These are phyloP conservation scores for Cerastoderma edule DNA, from an alignment of 2,888 invertebrate species.

Conservation along the genomic window DNA sequence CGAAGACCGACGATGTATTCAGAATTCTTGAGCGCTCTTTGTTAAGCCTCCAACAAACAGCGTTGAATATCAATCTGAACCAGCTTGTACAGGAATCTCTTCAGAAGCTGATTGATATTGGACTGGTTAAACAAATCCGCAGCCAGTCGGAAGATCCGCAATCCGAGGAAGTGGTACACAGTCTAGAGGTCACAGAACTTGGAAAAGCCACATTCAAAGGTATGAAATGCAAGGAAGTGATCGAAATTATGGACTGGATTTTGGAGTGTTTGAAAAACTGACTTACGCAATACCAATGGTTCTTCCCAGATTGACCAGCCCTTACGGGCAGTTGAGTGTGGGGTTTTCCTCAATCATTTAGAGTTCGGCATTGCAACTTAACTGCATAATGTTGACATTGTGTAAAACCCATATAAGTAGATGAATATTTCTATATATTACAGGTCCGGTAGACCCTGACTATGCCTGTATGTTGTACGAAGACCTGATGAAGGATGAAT, in stretches of 20 bases:
- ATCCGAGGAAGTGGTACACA: conserved; percentile 26
- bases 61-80: conserved; percentile 65
- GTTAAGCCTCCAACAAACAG: conserved; percentile 86
- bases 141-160: conserved; percentile 46
- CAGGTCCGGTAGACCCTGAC: conserved; percentile 91
- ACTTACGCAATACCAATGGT: no score
- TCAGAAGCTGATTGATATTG: conserved; percentile 73
- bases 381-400: no score
- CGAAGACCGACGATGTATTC: conserved; percentile 67
- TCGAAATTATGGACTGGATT: no score
- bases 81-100: conserved; percentile 70
- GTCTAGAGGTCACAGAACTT: conserved; percentile 84
- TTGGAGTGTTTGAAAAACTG: no score
- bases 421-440: conserved; percentile 7
- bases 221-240: conserved; percentile 35
- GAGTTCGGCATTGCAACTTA: no score
- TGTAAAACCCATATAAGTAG: no score
- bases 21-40: conserved; percentile 87
- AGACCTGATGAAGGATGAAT: conserved; percentile 89
- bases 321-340: no score
- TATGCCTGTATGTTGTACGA: conserved; percentile 89
- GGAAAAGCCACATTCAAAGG: conserved; percentile 94
- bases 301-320: no score
- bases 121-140: conserved; percentile 71
- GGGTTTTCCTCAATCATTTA: no score